Evolutionary conservation across 2,888 invertebrate species (phyloP), one percentile per base, ranked within the genome.

Genomic region (Macroteleia sp.): DNA sequence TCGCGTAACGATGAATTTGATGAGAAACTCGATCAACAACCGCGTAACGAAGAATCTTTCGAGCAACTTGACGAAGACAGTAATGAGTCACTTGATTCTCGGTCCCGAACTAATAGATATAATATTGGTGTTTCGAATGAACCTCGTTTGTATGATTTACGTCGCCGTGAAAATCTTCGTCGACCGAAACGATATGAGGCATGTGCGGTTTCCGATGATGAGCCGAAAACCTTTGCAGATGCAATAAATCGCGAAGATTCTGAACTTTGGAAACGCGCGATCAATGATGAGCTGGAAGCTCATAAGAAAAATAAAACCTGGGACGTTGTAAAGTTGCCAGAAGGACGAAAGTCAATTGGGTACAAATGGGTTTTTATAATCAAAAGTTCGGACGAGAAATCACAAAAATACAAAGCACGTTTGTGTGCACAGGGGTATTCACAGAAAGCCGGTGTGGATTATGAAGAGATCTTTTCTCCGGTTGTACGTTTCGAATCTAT

Each of bases 241-340:
- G 69, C 77, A 0, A 1, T 78, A n/a, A 64, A 17, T 25, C 2
- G 48, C 12, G 22, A 20, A 1, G 48, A 78, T 30, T 57, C 64
- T 1, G 54, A 28, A 44, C 9, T 12, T 0, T 48, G 62, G 69
- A 52, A 57, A 25, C 19, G 20, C 9, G 62, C 70, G 5, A 73
- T 76, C 25, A 12, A 66, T 3, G 75, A 80, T 12, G 77, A 78
- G 28, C 28, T 79, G n/a, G 17, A 67, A 17, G 69, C 80, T 20
- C 61, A 80, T 30, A 48, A 34, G 16, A 59, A 52, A 39, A 80
- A 80, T 42, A 17, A 61, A 28, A 74, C 66, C 25, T 74, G 59
- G 62, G 19, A 39, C 8, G 5, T 62, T 8, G 28, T 57, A 5
- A 25, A 50, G 48, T 30, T 57, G 20, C 57, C 42, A 10, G 3